Percentiles rank a stretch among this genome's conserved stretches.
phyloP scores from a whole-genome alignment of 2,888 invertebrate genomes.

The Drosophila seclusa region DNA sequence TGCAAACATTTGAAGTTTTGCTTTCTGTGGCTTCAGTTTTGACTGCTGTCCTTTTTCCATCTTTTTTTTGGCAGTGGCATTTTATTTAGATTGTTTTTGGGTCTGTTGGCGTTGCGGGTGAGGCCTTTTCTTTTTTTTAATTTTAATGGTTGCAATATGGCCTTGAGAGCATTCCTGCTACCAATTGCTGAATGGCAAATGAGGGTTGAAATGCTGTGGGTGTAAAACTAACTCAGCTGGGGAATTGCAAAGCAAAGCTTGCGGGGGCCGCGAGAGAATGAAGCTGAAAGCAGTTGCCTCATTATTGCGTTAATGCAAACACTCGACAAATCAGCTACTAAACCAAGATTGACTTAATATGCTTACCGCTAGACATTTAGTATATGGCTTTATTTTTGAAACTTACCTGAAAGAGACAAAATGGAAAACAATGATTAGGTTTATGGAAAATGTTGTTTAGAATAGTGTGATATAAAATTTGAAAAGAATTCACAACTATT shows the following conservation, averaged over 20 bases:
- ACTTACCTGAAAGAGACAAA: constrained; percentile 10
- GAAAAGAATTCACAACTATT: neutral
- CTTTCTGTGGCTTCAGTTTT: constrained; percentile 51
- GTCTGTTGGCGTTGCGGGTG: neutral
- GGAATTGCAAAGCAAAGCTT: neutral
- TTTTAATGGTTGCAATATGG: constrained; percentile 15
- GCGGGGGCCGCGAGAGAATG: neutral
- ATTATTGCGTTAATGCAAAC: neutral
- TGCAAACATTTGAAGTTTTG: constrained; percentile 67
- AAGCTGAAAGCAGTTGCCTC: neutral
- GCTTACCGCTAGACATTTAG: neutral
- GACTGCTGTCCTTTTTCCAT: neutral
- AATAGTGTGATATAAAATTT: neutral
- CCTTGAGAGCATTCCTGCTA: constrained; percentile 1
- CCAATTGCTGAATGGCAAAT: neutral
- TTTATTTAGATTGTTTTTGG: constrained; percentile 34
- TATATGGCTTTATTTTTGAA: neutral
- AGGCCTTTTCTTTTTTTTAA: constrained; percentile 1
- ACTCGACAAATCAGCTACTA: neutral
- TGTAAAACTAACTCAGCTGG: neutral
- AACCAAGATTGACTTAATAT: neutral
- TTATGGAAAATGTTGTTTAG: neutral
- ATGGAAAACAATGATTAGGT: neutral
- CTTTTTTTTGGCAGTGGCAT: neutral
- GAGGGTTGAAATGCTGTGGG: neutral